Evolutionary conservation across 64 coral and sea anemone genomes (phyloP).

Genomic region (Montipora capricornis): DNA sequence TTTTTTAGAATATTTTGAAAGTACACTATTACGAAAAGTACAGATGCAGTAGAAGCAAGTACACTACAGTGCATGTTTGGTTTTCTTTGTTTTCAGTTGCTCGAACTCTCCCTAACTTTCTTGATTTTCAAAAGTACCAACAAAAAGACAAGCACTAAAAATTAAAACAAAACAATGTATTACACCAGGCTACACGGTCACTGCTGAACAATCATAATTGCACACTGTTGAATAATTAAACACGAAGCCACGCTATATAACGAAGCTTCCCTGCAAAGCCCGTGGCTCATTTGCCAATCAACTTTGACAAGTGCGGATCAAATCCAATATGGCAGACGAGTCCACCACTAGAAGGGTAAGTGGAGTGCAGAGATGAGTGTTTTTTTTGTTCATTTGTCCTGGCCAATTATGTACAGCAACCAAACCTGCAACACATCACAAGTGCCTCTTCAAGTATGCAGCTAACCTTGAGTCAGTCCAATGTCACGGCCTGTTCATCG

Average conservation of each 20-base stretch:
- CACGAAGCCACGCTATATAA: neutral
- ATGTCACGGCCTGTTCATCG: no score
- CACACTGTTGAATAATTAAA: neutral
- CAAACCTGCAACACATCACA: neutral
- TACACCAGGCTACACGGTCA: neutral
- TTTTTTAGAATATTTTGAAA: neutral
- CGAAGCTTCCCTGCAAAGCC: neutral
- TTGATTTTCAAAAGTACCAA: neutral
- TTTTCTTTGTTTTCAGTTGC: neutral
- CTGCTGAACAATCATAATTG: neutral
- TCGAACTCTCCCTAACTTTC: neutral
- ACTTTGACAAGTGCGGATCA: slow-evolving; percentile 1
- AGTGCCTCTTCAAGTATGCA: neutral
- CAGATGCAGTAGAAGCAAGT: neutral
- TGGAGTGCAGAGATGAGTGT: neutral
- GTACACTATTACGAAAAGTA: neutral
- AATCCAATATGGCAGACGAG: neutral
- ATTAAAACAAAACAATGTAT: neutral
- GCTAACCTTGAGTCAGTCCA: no score
- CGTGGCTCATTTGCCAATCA: neutral
- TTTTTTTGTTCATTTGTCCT: neutral
- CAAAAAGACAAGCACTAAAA: neutral
- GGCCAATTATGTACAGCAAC: neutral
- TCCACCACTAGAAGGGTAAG: neutral
- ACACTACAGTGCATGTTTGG: neutral